Conservation (phyloP, 2,113 vertebrate species). For the Corydoras sp. region DNA sequence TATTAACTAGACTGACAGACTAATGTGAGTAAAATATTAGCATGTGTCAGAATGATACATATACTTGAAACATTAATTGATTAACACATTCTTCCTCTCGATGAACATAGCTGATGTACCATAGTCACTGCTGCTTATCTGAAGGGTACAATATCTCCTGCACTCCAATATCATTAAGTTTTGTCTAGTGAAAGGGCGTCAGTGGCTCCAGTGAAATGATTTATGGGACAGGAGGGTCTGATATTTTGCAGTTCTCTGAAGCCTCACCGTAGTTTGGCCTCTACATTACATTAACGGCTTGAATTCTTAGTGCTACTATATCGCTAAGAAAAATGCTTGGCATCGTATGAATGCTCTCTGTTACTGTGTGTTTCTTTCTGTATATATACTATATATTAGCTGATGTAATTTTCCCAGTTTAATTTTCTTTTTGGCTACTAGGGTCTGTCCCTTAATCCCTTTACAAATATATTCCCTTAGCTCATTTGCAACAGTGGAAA, state of each 20-base stretch:
- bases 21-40: constrained; percentile 27
- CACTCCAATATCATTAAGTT: constrained; percentile 41
- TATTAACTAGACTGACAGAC: constrained; percentile 23
- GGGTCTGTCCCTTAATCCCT: background rate
- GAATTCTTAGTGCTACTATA: constrained; percentile 29
- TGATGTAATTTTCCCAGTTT: background rate
- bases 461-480: background rate
- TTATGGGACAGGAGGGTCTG: constrained; percentile 38
- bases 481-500: constrained; percentile 17
- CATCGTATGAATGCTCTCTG: constrained; percentile 1
- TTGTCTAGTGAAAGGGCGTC: constrained; percentile 25
- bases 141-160: constrained; percentile 34
- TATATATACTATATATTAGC: background rate
- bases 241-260: constrained; percentile 39
- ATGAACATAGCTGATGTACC: constrained; percentile 35
- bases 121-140: constrained; percentile 41
- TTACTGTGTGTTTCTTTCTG: background rate
- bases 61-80: constrained; percentile 34
- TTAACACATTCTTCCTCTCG: constrained; percentile 38
- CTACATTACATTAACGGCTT: constrained; percentile 19
- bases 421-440: background rate
- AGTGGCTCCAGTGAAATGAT: constrained; percentile 40
- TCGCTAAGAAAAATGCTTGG: constrained; percentile 2
- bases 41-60: constrained; percentile 28
- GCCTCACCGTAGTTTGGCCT: constrained; percentile 28